phyloP scores from a whole-genome alignment of 2,797 vertebrate genomes.

The Lemur catta region DNA sequence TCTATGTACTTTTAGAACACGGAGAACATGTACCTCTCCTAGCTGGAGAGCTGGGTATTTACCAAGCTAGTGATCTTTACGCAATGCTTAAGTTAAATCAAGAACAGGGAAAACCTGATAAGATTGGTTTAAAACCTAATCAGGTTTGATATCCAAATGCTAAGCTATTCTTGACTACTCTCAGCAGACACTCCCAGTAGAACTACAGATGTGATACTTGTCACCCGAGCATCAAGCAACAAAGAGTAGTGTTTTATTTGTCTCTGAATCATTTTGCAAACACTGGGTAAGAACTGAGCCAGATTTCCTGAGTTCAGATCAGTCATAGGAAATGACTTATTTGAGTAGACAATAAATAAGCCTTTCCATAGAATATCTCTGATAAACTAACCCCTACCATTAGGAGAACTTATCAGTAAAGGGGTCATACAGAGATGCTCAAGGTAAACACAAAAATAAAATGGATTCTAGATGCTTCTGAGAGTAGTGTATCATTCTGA shows the following conservation, averaged over 20 bases:
- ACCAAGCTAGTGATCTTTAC: neutral
- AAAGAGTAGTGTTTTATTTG: neutral
- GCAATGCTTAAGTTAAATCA: neutral
- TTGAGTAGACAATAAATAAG: neutral
- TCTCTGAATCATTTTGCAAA: neutral
- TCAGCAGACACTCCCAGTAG: neutral
- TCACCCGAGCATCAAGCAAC: neutral
- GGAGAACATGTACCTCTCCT: neutral
- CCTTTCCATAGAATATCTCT: neutral
- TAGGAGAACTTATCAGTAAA: constrained; percentile 25
- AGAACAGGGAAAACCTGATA: constrained; percentile 14
- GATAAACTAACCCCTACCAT: neutral
- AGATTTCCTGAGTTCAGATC: neutral
- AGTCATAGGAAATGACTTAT: neutral
- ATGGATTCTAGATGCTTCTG: neutral
- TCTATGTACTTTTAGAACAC: neutral
- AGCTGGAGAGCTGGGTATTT: neutral
- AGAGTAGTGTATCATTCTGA: neutral
- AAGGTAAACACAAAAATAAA: constrained; percentile 41
- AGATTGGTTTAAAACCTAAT: constrained; percentile 32
- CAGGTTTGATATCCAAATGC: neutral
- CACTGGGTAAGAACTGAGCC: neutral
- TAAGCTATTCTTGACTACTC: neutral
- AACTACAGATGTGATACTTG: neutral
- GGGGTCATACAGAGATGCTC: neutral